These are phyloP conservation scores for Leptinotarsa juncta DNA, from an alignment of 2,888 invertebrate genomes.

Conservation along the genomic window DNA sequence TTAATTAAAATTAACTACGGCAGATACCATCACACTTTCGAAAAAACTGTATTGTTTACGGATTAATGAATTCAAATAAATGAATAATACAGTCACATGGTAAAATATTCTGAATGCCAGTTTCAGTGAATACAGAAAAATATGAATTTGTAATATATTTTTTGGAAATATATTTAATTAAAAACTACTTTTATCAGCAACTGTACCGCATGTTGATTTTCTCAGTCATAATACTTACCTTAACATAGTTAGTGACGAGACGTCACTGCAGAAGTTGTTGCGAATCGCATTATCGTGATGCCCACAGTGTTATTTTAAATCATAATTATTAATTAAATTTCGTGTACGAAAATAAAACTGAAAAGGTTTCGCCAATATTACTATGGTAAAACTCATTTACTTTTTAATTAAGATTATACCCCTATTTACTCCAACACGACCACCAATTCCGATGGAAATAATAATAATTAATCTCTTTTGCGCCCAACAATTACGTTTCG, in stretches of 20 bases:
- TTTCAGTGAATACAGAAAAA: too few species aligned
- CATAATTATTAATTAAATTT: conserved; percentile 55
- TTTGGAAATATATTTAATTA: too few species aligned
- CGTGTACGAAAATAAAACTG: conserved; percentile 52
- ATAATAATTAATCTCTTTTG: conserved; percentile 51
- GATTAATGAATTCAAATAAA: too few species aligned
- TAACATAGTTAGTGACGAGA: not conserved
- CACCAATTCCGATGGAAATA: conserved; percentile 40
- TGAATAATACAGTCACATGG: too few species aligned
- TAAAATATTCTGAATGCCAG: too few species aligned
- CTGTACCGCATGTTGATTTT: too few species aligned
- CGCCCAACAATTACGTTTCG: conserved; percentile 45
- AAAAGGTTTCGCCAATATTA: conserved; percentile 54
- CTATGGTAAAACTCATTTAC: conserved; percentile 57
- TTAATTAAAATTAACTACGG: too few species aligned
- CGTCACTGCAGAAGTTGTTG: conserved; percentile 7
- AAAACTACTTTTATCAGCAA: too few species aligned
- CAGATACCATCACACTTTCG: too few species aligned
- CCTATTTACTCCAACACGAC: conserved; percentile 53
- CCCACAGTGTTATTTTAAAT: conserved; percentile 51
- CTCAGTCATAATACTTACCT: not conserved
- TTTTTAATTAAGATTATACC: conserved; percentile 59
- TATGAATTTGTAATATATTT: too few species aligned
- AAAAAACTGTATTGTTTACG: too few species aligned
- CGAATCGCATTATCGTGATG: conserved; percentile 46